Base-by-base conservation (phyloP, 2,797 vertebrate species). In the Microhierax caerulescens region DNA sequence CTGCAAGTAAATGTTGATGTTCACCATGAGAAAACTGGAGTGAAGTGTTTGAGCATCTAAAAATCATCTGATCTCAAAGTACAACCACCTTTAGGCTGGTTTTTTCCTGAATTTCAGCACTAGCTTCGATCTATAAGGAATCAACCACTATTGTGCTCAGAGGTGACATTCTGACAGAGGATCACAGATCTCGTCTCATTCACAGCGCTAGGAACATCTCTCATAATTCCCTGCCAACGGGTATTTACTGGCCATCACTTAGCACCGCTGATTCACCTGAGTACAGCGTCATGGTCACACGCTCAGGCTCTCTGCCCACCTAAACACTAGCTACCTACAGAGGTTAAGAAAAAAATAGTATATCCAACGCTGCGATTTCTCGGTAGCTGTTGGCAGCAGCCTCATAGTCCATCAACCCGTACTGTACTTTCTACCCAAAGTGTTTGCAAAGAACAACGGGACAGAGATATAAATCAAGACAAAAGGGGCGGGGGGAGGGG, bases 401-500 rank as follows among this genome's bases (percentile, higher is more conserved):
- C 37, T 78, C 20, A 13, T 47, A 9, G 65, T 82, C 27, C 65
- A 39, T 28, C 20, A 79, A 24, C 7, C 11, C n/a, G 22, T 17
- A 36, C 24, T 37, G 15, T 34, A 27, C 18, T 36, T 90, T 39
- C 14, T 64, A 48, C 30, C 3, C 11, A 54, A 84, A 25, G 7
- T 10, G 4, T 59, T 87, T 54, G 9, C 37, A 51, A 43, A 79
- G 56, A 70, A 25, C 23, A 57, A 28, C 13, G 50, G 15, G 25
- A 47, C 30, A 41, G 2, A 75, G 17, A 45, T 11, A 39, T 2
- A 86, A 63, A 81, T 41, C 9, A 50, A 65, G 22, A 88, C 10
- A 77, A 73, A 87, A 7, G 3, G 4, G 2, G 2, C 14, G 2
- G 14, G n/a, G n/a, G n/a, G n/a, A n/a, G n/a, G n/a, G n/a, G n/a